These are phyloP conservation scores for Cassiopea xamachana DNA, from an alignment of 30 jellyfish, hydroid and myxozoan genomes.

Conservation along the genomic window DNA sequence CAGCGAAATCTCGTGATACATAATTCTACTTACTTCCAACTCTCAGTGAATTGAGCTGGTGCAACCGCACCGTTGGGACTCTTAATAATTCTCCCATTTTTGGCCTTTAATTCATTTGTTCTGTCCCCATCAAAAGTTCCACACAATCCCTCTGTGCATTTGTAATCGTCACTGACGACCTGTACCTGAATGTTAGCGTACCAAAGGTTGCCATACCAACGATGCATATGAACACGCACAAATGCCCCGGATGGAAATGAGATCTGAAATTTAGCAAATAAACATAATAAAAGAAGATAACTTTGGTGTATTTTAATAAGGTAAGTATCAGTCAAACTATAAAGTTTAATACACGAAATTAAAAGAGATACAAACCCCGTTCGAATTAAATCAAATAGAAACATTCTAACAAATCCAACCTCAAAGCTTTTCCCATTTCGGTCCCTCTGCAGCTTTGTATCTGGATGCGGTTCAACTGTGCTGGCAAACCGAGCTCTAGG, in stretches of 20 bases:
- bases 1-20: no score
- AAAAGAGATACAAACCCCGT: no score
- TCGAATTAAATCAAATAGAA: background rate
- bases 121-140: conserved; percentile 79
- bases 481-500: conserved; percentile 92
- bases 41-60: conserved; percentile 78
- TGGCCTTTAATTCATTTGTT: conserved; percentile 74
- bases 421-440: conserved; percentile 88
- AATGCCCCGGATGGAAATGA: conserved; percentile 89
- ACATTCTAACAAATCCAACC: conserved; percentile 23
- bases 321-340: no score
- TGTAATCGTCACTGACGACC: conserved; percentile 81
- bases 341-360: no score
- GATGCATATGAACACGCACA: conserved; percentile 74
- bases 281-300: no score
- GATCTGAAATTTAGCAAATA: conserved; percentile 32
- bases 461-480: conserved; percentile 88
- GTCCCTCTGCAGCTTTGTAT: conserved; percentile 64
- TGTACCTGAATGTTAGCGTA: conserved; percentile 82
- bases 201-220: conserved; percentile 81
- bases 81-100: conserved; percentile 40
- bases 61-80: conserved; percentile 68
- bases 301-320: no score
- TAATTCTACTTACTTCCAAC: conserved; percentile 81
- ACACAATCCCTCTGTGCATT: conserved; percentile 81